Percentiles rank a stretch among this genome's conserved stretches.
phyloP scores from a whole-genome alignment of 1,140 invertebrate genomes.

The Centruroides sculpturatus region DNA sequence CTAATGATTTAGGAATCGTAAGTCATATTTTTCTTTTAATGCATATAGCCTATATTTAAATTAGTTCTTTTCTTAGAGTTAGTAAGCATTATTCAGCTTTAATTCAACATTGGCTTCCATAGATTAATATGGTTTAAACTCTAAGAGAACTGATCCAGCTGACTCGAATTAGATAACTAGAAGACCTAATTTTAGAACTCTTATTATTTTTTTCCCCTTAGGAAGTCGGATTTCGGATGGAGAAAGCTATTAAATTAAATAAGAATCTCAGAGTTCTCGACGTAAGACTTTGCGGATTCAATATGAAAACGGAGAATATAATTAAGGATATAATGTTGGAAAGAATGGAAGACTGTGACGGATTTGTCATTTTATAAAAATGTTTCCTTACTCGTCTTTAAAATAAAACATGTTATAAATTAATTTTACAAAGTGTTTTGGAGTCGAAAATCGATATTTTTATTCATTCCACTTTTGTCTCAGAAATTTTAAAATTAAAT shows the following conservation, averaged over 20 bases:
- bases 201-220: too few relatives aligned
- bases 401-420: background rate
- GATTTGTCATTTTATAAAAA: background rate
- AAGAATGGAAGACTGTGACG: background rate
- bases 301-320: background rate
- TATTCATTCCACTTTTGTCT: too few relatives aligned
- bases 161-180: too few relatives aligned
- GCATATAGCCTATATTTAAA: too few relatives aligned
- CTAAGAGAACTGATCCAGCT: too few relatives aligned
- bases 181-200: too few relatives aligned
- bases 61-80: too few relatives aligned
- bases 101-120: too few relatives aligned
- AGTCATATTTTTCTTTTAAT: background rate
- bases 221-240: too few relatives aligned
- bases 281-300: background rate
- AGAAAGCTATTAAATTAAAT: background rate
- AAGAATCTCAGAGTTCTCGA: background rate
- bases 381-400: too few relatives aligned
- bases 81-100: too few relatives aligned
- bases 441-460: background rate
- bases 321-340: background rate
- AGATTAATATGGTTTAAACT: background rate
- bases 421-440: background rate
- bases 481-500: background rate
- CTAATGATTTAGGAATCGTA: slow-evolving; percentile 2